Base-by-base conservation (phyloP, 2,113 vertebrate species). In the Erinaceus europaeus region DNA sequence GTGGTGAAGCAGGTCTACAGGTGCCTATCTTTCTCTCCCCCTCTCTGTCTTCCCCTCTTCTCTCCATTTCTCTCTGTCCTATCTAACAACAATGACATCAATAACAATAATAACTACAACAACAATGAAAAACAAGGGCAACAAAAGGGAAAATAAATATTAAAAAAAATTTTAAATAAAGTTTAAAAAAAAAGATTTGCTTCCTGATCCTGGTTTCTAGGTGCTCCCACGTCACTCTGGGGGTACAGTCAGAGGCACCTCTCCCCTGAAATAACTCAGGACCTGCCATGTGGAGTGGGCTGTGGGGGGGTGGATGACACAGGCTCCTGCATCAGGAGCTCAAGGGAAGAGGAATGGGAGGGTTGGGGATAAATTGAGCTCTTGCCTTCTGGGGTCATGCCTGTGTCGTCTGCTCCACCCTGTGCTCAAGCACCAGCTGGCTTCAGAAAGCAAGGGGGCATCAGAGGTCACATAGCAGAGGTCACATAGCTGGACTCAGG, bases 141-240 rank as follows among this genome's bases (percentile, higher is more conserved):
- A n/a, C n/a, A n/a, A n/a, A n/a, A n/a, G n/a, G n/a, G n/a, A n/a
- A n/a, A n/a, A n/a, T n/a, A n/a, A n/a, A n/a, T n/a, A n/a, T n/a
- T n/a, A n/a, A n/a, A n/a, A n/a, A n/a, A n/a, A n/a, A n/a, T n/a
- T n/a, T n/a, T n/a, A n/a, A n/a, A n/a, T n/a, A n/a, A n/a, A n/a
- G n/a, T n/a, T n/a, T 1, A 0, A 32, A 71, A 57, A 85, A 73
- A 10, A 32, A 18, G 38, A 13, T 52, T 40, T 72, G 89, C 57
- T 93, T 94, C 93, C 93, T 89, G 78, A 75, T 89, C 8, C 8
- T 65, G 86, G 84, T 80, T 85, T 61, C 76, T 32, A 34, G 65
- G 23, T 4, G 1, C 38, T 52, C 40, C 21, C 34, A 81, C 91
- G 46, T 25, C 64, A 77, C 90, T 74, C 78, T 36, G 57, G 14